Conservation (phyloP, 2,797 vertebrate species). For the Pteropus rufus region DNA sequence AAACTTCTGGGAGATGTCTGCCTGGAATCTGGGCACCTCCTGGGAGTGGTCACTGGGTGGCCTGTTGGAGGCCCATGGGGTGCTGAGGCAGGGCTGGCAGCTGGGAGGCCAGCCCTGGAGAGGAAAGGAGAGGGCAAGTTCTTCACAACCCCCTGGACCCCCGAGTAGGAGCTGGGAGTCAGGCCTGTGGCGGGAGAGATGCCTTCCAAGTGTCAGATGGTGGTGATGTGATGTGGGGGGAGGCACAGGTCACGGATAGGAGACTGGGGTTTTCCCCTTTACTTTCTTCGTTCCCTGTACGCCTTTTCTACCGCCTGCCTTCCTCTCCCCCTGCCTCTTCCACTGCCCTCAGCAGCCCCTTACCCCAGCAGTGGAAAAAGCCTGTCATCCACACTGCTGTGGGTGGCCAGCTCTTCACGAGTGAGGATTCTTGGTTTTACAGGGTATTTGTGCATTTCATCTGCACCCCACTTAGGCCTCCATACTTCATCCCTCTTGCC, state of each 20-base stretch:
- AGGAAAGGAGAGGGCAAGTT: background rate
- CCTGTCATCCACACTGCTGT: background rate
- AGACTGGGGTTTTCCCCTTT: background rate
- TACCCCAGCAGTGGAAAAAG: background rate
- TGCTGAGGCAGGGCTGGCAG: background rate
- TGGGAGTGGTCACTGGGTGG: constrained; percentile 14
- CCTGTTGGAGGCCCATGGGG: background rate
- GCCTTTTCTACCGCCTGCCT: background rate
- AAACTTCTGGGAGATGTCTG: constrained; percentile 55
- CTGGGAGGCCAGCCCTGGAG: background rate
- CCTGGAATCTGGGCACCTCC: constrained; percentile 53
- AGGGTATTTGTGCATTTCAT: background rate
- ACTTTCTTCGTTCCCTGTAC: background rate
- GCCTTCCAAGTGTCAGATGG: background rate
- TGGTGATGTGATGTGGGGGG: too few relatives aligned
- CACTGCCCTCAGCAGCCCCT: background rate
- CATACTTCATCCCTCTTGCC: background rate
- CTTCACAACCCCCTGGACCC: background rate
- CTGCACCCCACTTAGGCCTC: background rate
- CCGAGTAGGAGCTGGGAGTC: background rate
- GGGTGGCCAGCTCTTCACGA: background rate
- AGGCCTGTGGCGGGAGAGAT: background rate
- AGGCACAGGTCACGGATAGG: background rate
- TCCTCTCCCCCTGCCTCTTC: background rate
- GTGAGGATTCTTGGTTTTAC: background rate